phyloP scores from a whole-genome alignment of 2,113 vertebrate species.

The Rhinichthys klamathensis region DNA sequence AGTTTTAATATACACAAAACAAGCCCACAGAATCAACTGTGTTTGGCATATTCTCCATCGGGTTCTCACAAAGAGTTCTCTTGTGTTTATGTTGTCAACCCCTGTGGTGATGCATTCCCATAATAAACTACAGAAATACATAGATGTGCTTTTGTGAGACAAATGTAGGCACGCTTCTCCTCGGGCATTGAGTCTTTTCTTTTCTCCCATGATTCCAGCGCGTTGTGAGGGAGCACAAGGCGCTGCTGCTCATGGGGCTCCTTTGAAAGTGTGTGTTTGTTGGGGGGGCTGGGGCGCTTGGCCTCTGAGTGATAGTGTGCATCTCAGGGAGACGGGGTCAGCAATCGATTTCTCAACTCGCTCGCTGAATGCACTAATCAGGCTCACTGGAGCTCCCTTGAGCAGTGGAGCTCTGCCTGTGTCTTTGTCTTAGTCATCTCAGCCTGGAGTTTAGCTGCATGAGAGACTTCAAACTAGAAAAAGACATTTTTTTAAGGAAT shows the following conservation, averaged over 20 bases:
- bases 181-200: constrained; percentile 26
- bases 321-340: constrained; percentile 38
- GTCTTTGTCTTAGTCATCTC: constrained; percentile 16
- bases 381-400: constrained; percentile 24
- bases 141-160: constrained; percentile 33
- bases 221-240: constrained; percentile 12
- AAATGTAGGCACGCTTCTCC: constrained; percentile 27
- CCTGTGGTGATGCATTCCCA: not conserved
- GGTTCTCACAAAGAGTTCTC: not conserved
- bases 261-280: constrained; percentile 37
- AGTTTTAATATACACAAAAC: constrained; percentile 9
- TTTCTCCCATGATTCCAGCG: constrained; percentile 33
- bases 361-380: constrained; percentile 49
- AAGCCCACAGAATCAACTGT: constrained; percentile 8
- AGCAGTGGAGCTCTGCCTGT: constrained; percentile 12
- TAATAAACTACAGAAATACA: constrained; percentile 31
- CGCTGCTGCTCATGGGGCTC: constrained; percentile 1
- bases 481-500: constrained; percentile 33
- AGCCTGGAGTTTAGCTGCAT: constrained; percentile 35
- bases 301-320: constrained; percentile 38
- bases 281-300: not conserved
- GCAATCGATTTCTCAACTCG: constrained; percentile 47
- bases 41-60: constrained; percentile 5
- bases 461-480: constrained; percentile 18
- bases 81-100: constrained; percentile 1